Evolutionary conservation across 2,797 vertebrate species (phyloP).

Genomic region (Myotis pilosus): DNA sequence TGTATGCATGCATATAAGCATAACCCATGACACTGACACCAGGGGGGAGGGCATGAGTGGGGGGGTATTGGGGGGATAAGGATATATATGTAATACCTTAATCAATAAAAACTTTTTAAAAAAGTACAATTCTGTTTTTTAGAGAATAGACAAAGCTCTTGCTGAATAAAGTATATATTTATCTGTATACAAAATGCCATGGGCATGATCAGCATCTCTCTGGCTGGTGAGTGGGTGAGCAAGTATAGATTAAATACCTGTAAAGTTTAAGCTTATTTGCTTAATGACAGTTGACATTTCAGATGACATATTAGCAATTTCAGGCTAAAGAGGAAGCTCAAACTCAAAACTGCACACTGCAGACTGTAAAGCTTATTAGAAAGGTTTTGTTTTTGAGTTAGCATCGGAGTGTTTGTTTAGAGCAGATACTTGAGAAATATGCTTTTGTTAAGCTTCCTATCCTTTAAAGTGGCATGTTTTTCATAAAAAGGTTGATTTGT

Average conservation of each 20-base stretch:
- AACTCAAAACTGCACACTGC: neutral
- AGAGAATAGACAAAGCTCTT: slow-evolving; percentile 13
- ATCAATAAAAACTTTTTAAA: no score
- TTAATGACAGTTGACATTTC: neutral
- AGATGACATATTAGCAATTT: neutral
- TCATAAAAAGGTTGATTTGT: neutral
- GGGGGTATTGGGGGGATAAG: no score
- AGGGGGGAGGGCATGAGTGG: no score
- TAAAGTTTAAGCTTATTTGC: neutral
- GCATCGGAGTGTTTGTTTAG: neutral
- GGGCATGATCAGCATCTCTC: neutral
- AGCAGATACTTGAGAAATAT: neutral
- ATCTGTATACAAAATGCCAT: neutral
- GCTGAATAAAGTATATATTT: neutral
- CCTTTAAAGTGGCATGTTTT: neutral
- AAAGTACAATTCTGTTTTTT: neutral
- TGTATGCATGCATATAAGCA: no score
- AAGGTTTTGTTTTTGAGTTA: neutral
- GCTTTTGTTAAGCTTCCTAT: neutral
- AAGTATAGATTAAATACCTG: neutral
- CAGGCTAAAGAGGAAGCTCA: neutral
- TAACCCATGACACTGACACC: no score
- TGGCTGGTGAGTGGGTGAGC: neutral
- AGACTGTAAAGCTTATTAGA: neutral
- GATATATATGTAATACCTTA: no score